A percentile compares a stretch with the other conserved stretches of the same genome.
phyloP scores from a whole-genome alignment of 2,797 vertebrate species.

The Coreius guichenoti region DNA sequence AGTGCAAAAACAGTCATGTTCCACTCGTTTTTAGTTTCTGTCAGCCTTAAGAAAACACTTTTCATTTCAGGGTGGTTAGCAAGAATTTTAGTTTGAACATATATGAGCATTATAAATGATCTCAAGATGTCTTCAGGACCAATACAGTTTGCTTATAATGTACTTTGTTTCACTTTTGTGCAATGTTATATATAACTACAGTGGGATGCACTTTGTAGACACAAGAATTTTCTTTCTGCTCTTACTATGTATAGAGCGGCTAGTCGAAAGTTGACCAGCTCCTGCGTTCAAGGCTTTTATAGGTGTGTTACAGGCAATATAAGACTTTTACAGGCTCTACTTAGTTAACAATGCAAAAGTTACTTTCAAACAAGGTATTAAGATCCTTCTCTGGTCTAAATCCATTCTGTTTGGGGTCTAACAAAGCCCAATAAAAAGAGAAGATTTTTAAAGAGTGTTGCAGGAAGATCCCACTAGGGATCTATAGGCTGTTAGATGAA shows the following conservation, averaged over 20 bases:
- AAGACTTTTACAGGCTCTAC: background rate
- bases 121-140: background rate
- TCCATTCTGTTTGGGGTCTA: background rate
- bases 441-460: background rate
- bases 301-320: background rate
- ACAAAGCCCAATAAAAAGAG: background rate
- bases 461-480: background rate
- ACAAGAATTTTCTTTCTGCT: background rate
- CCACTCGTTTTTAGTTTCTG: background rate
- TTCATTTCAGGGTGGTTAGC: conserved; percentile 8
- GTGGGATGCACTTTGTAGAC: background rate
- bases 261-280: background rate
- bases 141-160: background rate
- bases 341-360: background rate
- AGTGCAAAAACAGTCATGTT: background rate
- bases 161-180: background rate
- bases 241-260: background rate
- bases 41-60: background rate
- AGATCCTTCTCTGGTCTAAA: background rate
- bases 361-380: conserved; percentile 20
- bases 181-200: background rate
- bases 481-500: conserved; percentile 48
- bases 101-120: background rate
- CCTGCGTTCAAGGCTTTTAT: background rate
- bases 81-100: background rate